Percentiles rank a stretch among this genome's conserved stretches.
phyloP scores from a whole-genome alignment of 2,797 vertebrate genomes.

The Urosaurus nigricauda region DNA sequence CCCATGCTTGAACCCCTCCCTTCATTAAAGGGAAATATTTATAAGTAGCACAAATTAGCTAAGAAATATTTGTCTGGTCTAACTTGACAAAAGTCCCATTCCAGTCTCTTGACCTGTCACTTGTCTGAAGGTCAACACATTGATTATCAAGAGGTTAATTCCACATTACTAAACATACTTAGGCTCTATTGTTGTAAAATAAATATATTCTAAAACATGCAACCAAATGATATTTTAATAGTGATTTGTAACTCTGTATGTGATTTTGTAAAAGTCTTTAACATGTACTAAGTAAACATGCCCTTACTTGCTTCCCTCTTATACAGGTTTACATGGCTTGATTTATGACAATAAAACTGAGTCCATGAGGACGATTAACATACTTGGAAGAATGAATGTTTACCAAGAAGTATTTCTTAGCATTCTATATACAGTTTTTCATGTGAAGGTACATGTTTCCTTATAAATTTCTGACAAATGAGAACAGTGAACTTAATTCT shows the following conservation, averaged over 20 bases:
- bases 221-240: neutral
- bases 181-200: neutral
- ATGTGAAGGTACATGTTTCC: conserved; percentile 88
- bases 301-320: conserved; percentile 71
- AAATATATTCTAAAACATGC: neutral
- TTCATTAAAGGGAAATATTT: neutral
- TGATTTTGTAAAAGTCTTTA: neutral
- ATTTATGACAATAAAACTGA: conserved; percentile 97
- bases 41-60: neutral
- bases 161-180: neutral
- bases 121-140: no score
- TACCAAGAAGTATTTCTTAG: conserved; percentile 97
- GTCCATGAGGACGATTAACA: conserved; percentile 96
- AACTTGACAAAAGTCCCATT: neutral
- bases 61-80: neutral
- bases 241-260: neutral
- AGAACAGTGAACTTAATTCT: conserved; percentile 38
- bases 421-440: conserved; percentile 90
- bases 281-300: conserved; percentile 54
- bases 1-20: neutral
- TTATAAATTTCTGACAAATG: conserved; percentile 61
- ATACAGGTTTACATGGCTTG: conserved; percentile 89
- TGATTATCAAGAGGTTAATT: neutral
- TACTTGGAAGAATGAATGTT: conserved; percentile 97
- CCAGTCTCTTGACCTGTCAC: neutral